Evolutionary conservation across 1,140 invertebrate genomes (phyloP).

Genomic region (Aphelinus certus): DNA sequence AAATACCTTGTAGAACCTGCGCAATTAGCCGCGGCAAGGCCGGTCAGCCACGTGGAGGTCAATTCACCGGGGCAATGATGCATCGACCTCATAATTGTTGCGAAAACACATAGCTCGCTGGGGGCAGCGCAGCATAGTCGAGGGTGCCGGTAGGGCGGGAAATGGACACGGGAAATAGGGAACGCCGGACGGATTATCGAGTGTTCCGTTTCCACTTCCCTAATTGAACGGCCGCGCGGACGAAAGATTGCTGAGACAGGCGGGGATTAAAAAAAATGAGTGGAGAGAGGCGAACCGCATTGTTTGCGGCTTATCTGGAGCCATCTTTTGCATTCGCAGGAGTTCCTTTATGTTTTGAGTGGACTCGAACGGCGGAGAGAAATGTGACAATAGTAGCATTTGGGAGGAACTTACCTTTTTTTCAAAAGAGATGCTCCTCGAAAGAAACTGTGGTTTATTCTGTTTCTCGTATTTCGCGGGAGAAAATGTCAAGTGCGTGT

Average conservation of each 20-base stretch:
- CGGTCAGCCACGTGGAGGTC: neutral
- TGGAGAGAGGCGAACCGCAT: neutral
- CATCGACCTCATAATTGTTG: slow-evolving; percentile 7
- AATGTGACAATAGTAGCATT: too few species aligned
- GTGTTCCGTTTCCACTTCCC: slow-evolving; percentile 7
- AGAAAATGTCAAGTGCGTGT: too few species aligned
- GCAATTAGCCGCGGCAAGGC: slow-evolving; percentile 9
- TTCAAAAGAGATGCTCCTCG: too few species aligned
- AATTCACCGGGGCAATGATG: neutral
- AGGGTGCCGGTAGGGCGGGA: neutral
- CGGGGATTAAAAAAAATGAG: neutral
- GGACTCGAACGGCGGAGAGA: too few species aligned
- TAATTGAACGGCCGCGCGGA: slow-evolving; percentile 2
- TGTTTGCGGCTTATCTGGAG: neutral
- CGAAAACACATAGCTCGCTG: neutral
- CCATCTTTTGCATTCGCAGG: too few species aligned
- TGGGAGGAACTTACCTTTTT: too few species aligned
- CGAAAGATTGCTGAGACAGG: neutral
- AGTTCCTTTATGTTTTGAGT: too few species aligned
- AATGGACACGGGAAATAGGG: neutral
- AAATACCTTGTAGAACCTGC: neutral
- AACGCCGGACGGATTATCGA: slow-evolving; percentile 8
- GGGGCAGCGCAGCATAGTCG: neutral
- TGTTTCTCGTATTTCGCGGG: too few species aligned
- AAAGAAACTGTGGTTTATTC: too few species aligned